phyloP scores from a whole-genome alignment of 2,113 vertebrate species.

The Cottus gobio region DNA sequence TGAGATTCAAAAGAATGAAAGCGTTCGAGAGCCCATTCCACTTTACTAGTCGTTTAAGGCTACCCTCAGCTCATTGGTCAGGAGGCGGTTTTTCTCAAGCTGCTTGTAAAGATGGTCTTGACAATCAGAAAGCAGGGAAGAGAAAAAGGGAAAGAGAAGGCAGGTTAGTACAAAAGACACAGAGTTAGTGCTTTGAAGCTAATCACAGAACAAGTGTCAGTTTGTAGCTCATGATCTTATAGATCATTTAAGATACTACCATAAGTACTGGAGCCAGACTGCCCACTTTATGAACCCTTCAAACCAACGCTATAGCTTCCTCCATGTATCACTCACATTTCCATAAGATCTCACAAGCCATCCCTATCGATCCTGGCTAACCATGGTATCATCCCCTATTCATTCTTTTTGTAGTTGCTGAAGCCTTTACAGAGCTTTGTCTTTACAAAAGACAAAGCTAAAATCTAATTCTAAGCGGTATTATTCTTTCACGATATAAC shows the following conservation, averaged over 20 bases:
- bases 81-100: constrained; percentile 96
- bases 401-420: background rate
- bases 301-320: background rate
- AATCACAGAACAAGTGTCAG: constrained; percentile 4
- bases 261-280: background rate
- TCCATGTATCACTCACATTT: background rate
- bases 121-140: constrained; percentile 88
- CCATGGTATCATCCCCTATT: background rate
- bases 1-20: constrained; percentile 43
- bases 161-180: constrained; percentile 70
- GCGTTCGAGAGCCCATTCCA: background rate
- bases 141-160: constrained; percentile 80
- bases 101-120: constrained; percentile 95
- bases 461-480: background rate
- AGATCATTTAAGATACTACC: background rate
- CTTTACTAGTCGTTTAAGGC: constrained; percentile 92
- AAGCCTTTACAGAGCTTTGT: no score
- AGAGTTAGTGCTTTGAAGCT: constrained; percentile 25
- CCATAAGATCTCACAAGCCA: background rate
- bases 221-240: background rate
- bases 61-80: constrained; percentile 96
- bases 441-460: background rate
- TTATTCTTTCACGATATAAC: background rate
- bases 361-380: background rate
- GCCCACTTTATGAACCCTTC: background rate